Percentiles rank a stretch among this genome's conserved stretches.
Evolutionary conservation across 2,113 vertebrate genomes (phyloP).

Genomic region (Chaetorhynchus papuensis): DNA sequence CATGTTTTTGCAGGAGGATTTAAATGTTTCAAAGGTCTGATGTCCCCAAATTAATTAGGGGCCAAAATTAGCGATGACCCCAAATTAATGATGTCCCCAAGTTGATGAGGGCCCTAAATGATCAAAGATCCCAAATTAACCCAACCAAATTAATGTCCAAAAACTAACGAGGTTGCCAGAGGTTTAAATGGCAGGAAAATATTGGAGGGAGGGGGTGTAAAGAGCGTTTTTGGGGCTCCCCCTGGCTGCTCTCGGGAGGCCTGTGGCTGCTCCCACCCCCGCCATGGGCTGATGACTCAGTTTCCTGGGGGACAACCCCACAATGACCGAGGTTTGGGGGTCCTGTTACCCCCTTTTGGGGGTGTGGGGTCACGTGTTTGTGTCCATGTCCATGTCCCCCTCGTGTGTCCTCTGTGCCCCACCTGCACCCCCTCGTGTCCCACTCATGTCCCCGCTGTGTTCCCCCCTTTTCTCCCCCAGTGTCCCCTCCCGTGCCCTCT

Average conservation of each 20-base stretch:
- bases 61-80: background rate
- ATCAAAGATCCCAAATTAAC: background rate
- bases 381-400: background rate
- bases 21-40: background rate
- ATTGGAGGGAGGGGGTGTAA: no score
- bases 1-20: background rate
- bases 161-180: background rate
- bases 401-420: background rate
- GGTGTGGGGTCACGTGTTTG: accelerated
- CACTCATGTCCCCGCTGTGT: background rate
- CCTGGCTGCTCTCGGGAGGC: background rate
- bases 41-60: accelerated
- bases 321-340: background rate
- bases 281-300: background rate
- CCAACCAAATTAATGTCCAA: background rate
- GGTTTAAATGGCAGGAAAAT: background rate
- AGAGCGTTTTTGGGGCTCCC: background rate
- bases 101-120: background rate
- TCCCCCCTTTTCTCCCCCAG: no score
- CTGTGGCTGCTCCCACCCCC: background rate
- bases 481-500: background rate
- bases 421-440: background rate
- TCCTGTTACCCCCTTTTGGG: background rate
- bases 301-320: background rate
- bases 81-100: background rate